Conservation (phyloP, 2,797 vertebrate species). For the Sylvia borin region DNA sequence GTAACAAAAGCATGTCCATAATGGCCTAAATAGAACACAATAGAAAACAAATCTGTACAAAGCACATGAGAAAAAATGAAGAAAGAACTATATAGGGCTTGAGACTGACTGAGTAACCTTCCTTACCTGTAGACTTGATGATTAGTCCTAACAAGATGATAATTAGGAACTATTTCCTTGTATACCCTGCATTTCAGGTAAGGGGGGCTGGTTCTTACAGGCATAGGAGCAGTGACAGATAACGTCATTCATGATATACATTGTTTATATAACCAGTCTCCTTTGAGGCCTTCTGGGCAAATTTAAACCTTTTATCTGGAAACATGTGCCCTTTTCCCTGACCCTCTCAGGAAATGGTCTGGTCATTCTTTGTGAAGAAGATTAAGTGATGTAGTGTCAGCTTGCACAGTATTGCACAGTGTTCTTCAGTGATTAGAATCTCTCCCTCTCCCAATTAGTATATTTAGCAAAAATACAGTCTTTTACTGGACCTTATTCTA, state of each 20-base stretch:
- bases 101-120: neutral
- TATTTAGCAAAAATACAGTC: neutral
- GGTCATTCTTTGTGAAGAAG: neutral
- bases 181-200: neutral
- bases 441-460: rapidly evolving
- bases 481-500: neutral
- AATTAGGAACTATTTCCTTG: neutral
- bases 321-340: neutral
- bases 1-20: neutral
- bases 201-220: neutral
- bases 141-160: neutral
- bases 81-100: neutral
- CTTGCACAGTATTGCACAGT: neutral
- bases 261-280: neutral
- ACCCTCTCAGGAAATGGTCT: neutral
- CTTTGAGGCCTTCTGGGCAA: neutral
- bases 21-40: neutral
- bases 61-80: neutral
- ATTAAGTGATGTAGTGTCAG: neutral
- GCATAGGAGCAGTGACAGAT: neutral
- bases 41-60: neutral
- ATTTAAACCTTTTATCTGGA: neutral
- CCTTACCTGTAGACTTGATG: neutral
- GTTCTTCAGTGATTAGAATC: neutral
- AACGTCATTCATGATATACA: neutral